These are phyloP conservation scores for Cossypha polioptera DNA, from an alignment of 2,797 vertebrate genomes.

Conservation along the genomic window DNA sequence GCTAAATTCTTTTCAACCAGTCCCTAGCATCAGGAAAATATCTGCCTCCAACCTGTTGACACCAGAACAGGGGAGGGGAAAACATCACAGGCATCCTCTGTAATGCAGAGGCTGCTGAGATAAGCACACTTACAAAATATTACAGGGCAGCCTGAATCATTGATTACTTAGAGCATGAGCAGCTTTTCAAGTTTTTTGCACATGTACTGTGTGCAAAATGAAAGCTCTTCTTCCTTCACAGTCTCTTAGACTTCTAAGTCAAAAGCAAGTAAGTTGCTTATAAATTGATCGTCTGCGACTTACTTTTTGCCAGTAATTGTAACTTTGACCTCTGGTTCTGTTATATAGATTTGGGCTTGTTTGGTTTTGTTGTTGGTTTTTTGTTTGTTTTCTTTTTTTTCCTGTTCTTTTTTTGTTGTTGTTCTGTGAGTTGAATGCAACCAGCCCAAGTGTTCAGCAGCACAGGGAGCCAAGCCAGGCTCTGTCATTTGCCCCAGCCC, in stretches of 20 bases:
- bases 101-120: not conserved
- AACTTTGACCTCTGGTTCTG: not conserved
- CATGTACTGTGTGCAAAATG: not conserved
- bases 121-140: not conserved
- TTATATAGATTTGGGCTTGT: not conserved
- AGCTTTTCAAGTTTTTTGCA: not conserved
- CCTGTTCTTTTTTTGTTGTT: not conserved
- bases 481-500: not conserved
- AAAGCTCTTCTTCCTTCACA: constrained; percentile 28
- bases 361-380: not conserved
- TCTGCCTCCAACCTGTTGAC: constrained; percentile 14
- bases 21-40: constrained; percentile 4
- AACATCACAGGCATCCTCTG: not conserved
- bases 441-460: not conserved
- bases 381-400: accelerated
- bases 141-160: not conserved
- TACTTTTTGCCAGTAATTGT: not conserved
- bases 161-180: not conserved
- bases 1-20: constrained; percentile 12
- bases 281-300: not conserved
- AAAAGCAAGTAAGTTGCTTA: not conserved
- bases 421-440: not conserved
- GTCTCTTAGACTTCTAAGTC: not conserved
- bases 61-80: not conserved
- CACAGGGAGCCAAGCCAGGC: not conserved